phyloP scores from a whole-genome alignment of 2,888 invertebrate species.

The Lacanobia wlatinum region DNA sequence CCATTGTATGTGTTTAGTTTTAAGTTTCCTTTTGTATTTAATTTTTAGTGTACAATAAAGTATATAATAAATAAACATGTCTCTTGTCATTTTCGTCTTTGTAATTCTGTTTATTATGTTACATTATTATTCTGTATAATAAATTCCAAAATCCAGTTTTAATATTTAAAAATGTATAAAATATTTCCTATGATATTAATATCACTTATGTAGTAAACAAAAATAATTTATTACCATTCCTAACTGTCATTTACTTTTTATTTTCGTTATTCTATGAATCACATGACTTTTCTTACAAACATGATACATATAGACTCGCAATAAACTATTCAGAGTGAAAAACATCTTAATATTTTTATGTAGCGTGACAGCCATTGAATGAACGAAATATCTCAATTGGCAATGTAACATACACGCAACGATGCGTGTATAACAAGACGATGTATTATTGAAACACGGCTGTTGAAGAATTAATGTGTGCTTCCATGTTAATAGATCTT shows the following conservation, averaged over 20 bases:
- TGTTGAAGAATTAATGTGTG: slow-evolving; percentile 37
- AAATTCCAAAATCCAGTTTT: background rate
- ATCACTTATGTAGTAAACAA: background rate
- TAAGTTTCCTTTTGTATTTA: too few species aligned
- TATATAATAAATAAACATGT: too few species aligned
- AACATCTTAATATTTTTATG: slow-evolving; percentile 26
- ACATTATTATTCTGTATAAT: too few species aligned
- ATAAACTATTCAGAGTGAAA: slow-evolving; percentile 34
- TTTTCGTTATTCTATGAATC: slow-evolving; percentile 13
- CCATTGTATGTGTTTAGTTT: too few species aligned
- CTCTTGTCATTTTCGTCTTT: too few species aligned
- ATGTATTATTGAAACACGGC: slow-evolving; percentile 42
- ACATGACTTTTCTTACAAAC: slow-evolving; percentile 14
- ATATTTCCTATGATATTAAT: background rate
- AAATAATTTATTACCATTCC: background rate
- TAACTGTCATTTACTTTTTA: background rate
- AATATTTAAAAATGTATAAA: background rate
- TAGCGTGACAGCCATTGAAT: slow-evolving; percentile 26
- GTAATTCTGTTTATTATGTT: too few species aligned
- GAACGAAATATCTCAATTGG: slow-evolving; percentile 17
- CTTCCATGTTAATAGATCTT: slow-evolving; percentile 44
- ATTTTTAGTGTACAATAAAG: too few species aligned
- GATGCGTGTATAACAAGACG: slow-evolving; percentile 37
- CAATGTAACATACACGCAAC: slow-evolving; percentile 15
- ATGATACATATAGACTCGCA: background rate